These are phyloP conservation scores for Macroglossus sobrinus DNA, from an alignment of 2,113 vertebrate genomes.

Conservation along the genomic window DNA sequence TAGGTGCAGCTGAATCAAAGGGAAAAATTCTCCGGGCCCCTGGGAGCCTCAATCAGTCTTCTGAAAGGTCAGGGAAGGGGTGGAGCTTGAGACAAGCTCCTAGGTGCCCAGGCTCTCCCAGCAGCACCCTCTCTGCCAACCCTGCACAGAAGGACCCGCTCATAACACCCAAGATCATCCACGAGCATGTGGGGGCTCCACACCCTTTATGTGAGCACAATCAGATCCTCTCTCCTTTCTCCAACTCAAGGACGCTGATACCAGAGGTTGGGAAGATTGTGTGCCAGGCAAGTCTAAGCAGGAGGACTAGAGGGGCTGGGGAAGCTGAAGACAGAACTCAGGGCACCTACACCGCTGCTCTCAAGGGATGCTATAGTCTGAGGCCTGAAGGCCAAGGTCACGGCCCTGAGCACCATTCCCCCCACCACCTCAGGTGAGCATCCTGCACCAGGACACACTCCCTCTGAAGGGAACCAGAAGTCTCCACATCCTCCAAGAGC, in stretches of 20 bases:
- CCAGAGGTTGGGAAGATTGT: neutral
- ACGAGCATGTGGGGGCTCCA: neutral
- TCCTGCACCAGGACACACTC: neutral
- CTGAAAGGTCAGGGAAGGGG: neutral
- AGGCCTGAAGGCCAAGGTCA: neutral
- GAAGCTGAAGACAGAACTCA: neutral
- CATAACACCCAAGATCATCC: accelerated
- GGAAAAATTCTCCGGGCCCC: neutral
- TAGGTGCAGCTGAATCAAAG: neutral
- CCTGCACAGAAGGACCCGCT: accelerated
- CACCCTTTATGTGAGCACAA: neutral
- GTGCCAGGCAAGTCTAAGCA: neutral
- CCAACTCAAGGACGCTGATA: neutral
- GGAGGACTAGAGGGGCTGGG: too few species aligned
- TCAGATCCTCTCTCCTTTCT: neutral
- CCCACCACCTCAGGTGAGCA: too few species aligned
- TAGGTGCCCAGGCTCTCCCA: neutral
- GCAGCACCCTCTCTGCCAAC: neutral
- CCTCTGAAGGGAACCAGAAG: too few species aligned
- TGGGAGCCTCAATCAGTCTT: neutral
- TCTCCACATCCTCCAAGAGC: neutral
- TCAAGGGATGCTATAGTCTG: neutral
- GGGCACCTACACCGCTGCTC: neutral
- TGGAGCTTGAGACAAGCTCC: neutral
- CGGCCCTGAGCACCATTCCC: neutral